A percentile compares a stretch with the other conserved stretches of the same genome.
Conservation (phyloP, 2,888 invertebrate genomes). For the Polydrusus tereticollis region DNA sequence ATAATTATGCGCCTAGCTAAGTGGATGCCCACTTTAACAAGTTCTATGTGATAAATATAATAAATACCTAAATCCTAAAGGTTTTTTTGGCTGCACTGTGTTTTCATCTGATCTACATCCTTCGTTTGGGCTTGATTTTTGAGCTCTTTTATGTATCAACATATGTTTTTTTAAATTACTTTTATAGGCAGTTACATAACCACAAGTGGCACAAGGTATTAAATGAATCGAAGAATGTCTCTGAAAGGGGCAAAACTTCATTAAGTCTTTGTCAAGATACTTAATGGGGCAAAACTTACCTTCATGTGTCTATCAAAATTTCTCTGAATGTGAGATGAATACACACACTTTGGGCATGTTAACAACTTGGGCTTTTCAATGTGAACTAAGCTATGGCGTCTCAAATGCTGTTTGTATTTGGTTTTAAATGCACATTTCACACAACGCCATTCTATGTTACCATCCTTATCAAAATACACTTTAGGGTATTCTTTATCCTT, state of each 20-base stretch:
- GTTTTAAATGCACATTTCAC: constrained; percentile 7
- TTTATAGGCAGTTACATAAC: neutral
- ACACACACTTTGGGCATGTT: constrained; percentile 11
- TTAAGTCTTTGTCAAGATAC: neutral
- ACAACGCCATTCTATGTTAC: neutral
- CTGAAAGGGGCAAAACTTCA: neutral
- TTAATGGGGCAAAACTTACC: neutral
- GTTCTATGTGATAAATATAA: neutral
- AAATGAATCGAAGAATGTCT: neutral
- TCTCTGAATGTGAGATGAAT: constrained; percentile 7
- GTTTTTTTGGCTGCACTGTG: neutral
- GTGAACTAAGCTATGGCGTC: constrained; percentile 2
- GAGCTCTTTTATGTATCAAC: neutral
- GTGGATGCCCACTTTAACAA: too few relatives aligned
- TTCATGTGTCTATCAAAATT: constrained; percentile 20
- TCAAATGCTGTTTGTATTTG: constrained; percentile 19
- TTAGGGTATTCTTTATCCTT: neutral
- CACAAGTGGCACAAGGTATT: neutral
- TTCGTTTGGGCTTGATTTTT: too few relatives aligned
- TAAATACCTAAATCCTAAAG: neutral
- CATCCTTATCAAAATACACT: neutral
- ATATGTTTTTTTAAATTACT: neutral
- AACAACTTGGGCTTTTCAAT: neutral
- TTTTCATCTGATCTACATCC: neutral
- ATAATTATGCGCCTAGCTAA: too few relatives aligned